Conservation (phyloP, 2,888 invertebrate genomes). For the Drosophila phalerata region DNA sequence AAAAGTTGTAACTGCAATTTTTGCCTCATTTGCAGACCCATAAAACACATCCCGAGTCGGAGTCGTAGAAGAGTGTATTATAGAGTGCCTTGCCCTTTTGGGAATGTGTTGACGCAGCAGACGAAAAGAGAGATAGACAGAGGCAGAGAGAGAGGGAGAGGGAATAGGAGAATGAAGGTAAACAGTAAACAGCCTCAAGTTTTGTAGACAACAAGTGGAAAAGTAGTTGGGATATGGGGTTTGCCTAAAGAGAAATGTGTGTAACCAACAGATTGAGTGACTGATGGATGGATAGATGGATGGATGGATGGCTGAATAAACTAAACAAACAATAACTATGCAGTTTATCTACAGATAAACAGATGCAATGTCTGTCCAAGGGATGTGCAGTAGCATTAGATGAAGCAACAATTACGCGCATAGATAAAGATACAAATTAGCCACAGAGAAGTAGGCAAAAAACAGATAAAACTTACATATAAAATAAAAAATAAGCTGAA, state of each 20-base stretch:
- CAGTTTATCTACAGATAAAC: conserved; percentile 55
- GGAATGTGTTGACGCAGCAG: conserved; percentile 64
- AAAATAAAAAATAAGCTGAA: neutral
- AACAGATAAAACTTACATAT: neutral
- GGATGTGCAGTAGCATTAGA: conserved; percentile 48
- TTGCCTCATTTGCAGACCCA: conserved; percentile 66
- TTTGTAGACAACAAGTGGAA: conserved; percentile 70
- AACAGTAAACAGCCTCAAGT: conserved; percentile 66
- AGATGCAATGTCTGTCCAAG: conserved; percentile 27
- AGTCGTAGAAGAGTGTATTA: conserved; percentile 15
- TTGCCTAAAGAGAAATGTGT: conserved; percentile 68
- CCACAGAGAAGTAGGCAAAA: neutral
- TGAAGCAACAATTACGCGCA: conserved; percentile 1
- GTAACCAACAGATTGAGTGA: conserved; percentile 70
- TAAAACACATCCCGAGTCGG: conserved; percentile 33
- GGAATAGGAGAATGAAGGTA: conserved; percentile 53
- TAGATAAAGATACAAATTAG: conserved; percentile 23
- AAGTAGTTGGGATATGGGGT: conserved; percentile 54
- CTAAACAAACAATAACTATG: conserved; percentile 52
- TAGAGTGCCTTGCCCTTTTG: conserved; percentile 77
- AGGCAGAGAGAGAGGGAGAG: conserved; percentile 1
- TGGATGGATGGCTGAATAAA: conserved; percentile 39
- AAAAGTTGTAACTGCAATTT: conserved; percentile 71
- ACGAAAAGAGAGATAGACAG: conserved; percentile 22
- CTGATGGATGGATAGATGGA: conserved; percentile 61